phyloP scores from a whole-genome alignment of 2,113 vertebrate species.

The Anguilla japonica region DNA sequence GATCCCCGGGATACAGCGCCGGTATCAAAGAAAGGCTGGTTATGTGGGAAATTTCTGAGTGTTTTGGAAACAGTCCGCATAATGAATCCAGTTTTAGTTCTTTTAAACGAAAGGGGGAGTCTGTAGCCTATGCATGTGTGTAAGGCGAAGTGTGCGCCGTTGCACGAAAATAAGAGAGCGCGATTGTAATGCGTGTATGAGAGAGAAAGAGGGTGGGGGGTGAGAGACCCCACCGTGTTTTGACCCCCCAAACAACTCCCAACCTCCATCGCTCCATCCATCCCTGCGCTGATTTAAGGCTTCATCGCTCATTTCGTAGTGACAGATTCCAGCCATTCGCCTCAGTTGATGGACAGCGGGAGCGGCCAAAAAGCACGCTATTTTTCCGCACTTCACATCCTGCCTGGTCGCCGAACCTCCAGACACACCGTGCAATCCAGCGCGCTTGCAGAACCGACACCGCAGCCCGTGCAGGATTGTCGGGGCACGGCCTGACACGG shows the following conservation, averaged over 20 bases:
- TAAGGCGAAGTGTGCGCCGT: constrained; percentile 37
- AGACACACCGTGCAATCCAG: constrained; percentile 12
- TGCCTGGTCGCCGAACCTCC: constrained; percentile 19
- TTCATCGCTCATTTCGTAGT: constrained; percentile 30
- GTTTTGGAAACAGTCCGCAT: background rate
- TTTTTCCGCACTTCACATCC: constrained; percentile 30
- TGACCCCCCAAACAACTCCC: constrained; percentile 74
- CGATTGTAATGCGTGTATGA: constrained; percentile 59
- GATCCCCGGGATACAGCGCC: background rate
- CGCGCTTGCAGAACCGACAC: constrained; percentile 16
- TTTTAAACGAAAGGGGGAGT: background rate
- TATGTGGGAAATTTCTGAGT: background rate
- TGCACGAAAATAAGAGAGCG: constrained; percentile 53
- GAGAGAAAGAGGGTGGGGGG: constrained; percentile 54
- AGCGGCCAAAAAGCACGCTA: constrained; percentile 40
- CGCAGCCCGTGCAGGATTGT: constrained; percentile 29
- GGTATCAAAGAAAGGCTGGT: background rate
- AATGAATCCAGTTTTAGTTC: background rate
- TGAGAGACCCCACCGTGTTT: constrained; percentile 72
- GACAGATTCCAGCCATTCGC: constrained; percentile 40
- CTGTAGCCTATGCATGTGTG: constrained; percentile 1
- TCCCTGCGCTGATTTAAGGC: constrained; percentile 48
- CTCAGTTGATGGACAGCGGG: constrained; percentile 46
- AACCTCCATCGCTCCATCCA: constrained; percentile 56
- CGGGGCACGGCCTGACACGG: constrained; percentile 21